phyloP scores from a whole-genome alignment of 2,113 vertebrate genomes.

The Glaucidium brasilianum region DNA sequence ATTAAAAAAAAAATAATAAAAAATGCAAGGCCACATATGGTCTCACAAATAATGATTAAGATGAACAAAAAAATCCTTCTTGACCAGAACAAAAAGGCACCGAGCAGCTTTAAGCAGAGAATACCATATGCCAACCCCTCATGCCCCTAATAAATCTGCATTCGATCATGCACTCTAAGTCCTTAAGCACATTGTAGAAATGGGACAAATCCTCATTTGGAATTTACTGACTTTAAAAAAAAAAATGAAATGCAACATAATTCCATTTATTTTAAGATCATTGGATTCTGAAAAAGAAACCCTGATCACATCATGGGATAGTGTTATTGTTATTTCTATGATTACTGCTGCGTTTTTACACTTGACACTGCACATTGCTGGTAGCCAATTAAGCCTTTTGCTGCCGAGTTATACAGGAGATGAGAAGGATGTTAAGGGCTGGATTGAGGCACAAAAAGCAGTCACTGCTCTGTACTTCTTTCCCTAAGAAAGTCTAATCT shows the following conservation, averaged over 20 bases:
- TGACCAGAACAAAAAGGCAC: not conserved
- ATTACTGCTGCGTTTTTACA: not conserved
- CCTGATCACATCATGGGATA: not conserved
- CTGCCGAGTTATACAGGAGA: not conserved
- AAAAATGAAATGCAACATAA: not conserved
- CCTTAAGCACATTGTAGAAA: slow-evolving; percentile 25
- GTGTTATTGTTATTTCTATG: not conserved
- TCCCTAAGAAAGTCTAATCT: not conserved
- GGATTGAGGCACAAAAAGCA: not conserved
- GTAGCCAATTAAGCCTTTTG: not conserved
- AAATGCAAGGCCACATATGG: not conserved
- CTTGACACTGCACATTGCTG: not conserved
- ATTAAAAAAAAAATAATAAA: not conserved
- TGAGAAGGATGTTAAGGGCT: not conserved
- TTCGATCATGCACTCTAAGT: not conserved
- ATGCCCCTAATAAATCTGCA: not conserved
- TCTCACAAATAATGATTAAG: not conserved
- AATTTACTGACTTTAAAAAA: slow-evolving; percentile 18
- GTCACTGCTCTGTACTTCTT: not conserved
- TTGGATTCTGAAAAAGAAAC: not conserved
- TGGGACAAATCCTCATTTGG: slow-evolving; percentile 10
- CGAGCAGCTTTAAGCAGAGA: not conserved
- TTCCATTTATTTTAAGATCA: slow-evolving; percentile 46
- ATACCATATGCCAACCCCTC: not conserved
- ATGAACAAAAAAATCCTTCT: not conserved